Evolutionary conservation across 2,797 vertebrate genomes (phyloP).

Genomic region (Amphiprion clarkii): DNA sequence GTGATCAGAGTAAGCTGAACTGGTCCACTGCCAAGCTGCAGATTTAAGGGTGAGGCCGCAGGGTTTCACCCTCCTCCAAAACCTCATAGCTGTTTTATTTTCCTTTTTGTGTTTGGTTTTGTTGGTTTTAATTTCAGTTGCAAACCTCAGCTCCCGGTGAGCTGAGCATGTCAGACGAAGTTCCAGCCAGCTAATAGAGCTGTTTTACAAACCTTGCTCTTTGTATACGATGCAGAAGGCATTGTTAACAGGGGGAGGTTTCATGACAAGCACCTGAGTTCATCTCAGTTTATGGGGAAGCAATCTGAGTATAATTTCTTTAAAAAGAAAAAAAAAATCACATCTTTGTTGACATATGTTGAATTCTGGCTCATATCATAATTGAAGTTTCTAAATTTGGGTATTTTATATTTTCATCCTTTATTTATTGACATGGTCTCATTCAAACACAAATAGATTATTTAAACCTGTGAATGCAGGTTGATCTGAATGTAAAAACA

Average conservation of each 20-base stretch:
- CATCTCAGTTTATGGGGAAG: conserved; percentile 76
- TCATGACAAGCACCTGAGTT: conserved; percentile 77
- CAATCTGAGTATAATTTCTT: conserved; percentile 77
- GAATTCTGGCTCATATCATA: conserved; percentile 80
- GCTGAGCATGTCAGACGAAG: conserved; percentile 73
- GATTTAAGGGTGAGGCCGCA: conserved; percentile 79
- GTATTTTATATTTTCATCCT: conserved; percentile 82
- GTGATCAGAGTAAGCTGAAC: conserved; percentile 86
- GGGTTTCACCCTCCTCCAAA: conserved; percentile 81
- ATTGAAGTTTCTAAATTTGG: conserved; percentile 83
- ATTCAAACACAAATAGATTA: conserved; percentile 84
- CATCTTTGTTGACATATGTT: conserved; percentile 74
- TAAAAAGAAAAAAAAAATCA: conserved; percentile 61
- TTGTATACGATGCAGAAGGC: conserved; percentile 71
- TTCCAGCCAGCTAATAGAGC: conserved; percentile 72
- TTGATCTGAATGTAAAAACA: conserved; percentile 90
- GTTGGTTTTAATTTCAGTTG: conserved; percentile 73
- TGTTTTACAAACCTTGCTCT: conserved; percentile 77
- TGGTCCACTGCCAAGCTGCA: conserved; percentile 88
- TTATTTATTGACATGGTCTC: conserved; percentile 85
- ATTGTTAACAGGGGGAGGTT: conserved; percentile 74
- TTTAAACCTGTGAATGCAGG: conserved; percentile 86
- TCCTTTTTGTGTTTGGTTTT: conserved; percentile 57
- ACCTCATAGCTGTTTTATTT: conserved; percentile 81
- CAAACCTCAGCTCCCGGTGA: conserved; percentile 81